Evolutionary conservation across 2,113 vertebrate species (phyloP), one percentile per base, ranked within the genome.

Genomic region (Stercorarius parasiticus): DNA sequence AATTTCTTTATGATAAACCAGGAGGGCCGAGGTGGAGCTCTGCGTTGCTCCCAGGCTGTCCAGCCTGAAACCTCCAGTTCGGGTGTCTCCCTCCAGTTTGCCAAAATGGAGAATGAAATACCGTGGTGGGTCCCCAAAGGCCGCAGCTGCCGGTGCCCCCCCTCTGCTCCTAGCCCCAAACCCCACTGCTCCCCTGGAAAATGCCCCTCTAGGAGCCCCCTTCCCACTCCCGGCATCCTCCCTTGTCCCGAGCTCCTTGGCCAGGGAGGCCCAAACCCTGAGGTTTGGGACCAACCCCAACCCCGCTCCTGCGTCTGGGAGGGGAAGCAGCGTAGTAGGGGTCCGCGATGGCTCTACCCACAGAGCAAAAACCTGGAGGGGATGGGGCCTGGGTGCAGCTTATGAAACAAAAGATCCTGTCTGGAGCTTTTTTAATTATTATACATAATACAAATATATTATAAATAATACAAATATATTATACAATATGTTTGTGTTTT

Each of bases 131-230:
- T 86, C 23, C n/a, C 20, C 11, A 1, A 32, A 78, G 18, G 65
- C 25, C 0, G 1, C 69, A 67, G 64, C 42, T 47, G 10, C 7
- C 0, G 1, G 9, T 40, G n/a, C 4, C 5, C 17, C 36, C 62
- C 27, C 18, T 29, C 30, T 0, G 0, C 13, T 85, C 30, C 70
- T 58, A 82, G 42, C 25, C 32, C 30, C 73, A 80, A 69, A 65
- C 2, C 50, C 38, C 3, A 0, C 13, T 0, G 0, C 3, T 38
- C 16, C 43, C 47, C 58, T 1, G 1, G 55, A 50, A 94, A 70
- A 59, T 20, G 40, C 18, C 16, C 30, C 16, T 56, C 53, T 5
- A 2, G 2, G 36, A 71, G 9, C 13, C 8, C 20, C n/a, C 27
- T 86, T 58, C 70, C 47, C 53, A 82, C 22, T 65, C 85, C 65